Percentiles rank a stretch among this genome's conserved stretches.
These are phyloP conservation scores for Myathropa florea DNA, from an alignment of 2,888 invertebrate genomes.

Conservation along the genomic window DNA sequence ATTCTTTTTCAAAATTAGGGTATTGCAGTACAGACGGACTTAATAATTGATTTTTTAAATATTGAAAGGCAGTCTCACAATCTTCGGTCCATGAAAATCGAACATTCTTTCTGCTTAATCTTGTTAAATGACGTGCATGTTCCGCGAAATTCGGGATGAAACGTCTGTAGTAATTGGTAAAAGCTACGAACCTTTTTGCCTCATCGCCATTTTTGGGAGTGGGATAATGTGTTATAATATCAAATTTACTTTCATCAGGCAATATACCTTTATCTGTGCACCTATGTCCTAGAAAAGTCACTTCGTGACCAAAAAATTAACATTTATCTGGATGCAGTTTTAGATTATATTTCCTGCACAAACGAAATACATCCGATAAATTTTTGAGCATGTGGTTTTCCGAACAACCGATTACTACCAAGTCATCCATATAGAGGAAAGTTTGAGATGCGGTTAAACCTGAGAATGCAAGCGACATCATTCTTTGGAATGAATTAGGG, in stretches of 20 bases:
- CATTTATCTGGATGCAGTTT: too few relatives aligned
- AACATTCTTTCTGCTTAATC: slow-evolving; percentile 30
- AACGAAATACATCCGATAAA: slow-evolving; percentile 24
- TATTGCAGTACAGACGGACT: slow-evolving; percentile 25
- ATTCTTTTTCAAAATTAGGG: slow-evolving; percentile 32
- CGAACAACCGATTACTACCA: too few relatives aligned
- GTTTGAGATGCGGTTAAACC: not conserved
- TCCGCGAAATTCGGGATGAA: slow-evolving; percentile 37
- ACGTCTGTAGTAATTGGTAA: too few relatives aligned
- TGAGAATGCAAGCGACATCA: slow-evolving; percentile 43
- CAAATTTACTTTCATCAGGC: slow-evolving; percentile 38
- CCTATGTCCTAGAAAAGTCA: slow-evolving; percentile 43
- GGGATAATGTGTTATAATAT: slow-evolving; percentile 31
- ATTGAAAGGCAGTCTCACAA: slow-evolving; percentile 46
- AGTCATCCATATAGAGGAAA: too few relatives aligned
- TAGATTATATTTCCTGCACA: slow-evolving; percentile 45
- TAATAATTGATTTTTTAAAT: slow-evolving; percentile 17
- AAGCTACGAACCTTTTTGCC: slow-evolving; percentile 51
- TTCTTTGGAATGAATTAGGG: slow-evolving; percentile 31
- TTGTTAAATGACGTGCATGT: slow-evolving; percentile 6
- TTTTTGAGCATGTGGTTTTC: too few relatives aligned
- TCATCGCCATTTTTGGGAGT: slow-evolving; percentile 47
- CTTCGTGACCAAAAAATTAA: slow-evolving; percentile 35
- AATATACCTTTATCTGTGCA: slow-evolving; percentile 35
- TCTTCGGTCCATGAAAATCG: slow-evolving; percentile 38